These are phyloP conservation scores for Oceanites oceanicus DNA, from an alignment of 2,113 vertebrate species.

Conservation along the genomic window DNA sequence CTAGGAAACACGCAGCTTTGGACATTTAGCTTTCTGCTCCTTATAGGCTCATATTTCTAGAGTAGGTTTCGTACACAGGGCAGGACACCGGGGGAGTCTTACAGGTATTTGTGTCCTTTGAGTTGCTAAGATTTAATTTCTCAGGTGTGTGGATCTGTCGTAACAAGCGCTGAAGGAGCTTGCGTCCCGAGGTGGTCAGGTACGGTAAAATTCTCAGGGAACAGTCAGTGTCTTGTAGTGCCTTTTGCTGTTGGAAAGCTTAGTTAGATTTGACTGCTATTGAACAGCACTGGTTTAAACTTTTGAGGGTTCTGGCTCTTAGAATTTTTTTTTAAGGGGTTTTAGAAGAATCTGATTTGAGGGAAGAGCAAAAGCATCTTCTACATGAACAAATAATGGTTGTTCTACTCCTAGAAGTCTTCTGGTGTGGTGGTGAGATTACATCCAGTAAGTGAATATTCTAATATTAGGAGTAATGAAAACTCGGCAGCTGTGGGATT, in stretches of 20 bases:
- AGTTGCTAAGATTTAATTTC: background rate
- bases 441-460: background rate
- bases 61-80: background rate
- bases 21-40: background rate
- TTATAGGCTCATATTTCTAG: background rate
- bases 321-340: too few relatives aligned
- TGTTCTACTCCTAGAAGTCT: background rate
- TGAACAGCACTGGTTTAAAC: background rate
- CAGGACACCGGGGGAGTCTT: background rate
- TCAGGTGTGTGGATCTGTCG: background rate
- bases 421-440: background rate
- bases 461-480: background rate
- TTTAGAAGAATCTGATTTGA: background rate
- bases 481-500: accelerated
- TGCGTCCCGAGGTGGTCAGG: accelerated
- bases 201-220: too few relatives aligned
- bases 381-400: background rate
- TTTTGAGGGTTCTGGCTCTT: background rate
- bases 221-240: background rate
- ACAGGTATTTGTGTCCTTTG: background rate
- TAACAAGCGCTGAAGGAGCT: background rate
- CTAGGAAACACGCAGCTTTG: background rate
- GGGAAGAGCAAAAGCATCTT: background rate
- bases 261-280: accelerated
- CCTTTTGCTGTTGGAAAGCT: background rate